phyloP scores from a whole-genome alignment of 2,797 vertebrate species.

The Euthynnus affinis region DNA sequence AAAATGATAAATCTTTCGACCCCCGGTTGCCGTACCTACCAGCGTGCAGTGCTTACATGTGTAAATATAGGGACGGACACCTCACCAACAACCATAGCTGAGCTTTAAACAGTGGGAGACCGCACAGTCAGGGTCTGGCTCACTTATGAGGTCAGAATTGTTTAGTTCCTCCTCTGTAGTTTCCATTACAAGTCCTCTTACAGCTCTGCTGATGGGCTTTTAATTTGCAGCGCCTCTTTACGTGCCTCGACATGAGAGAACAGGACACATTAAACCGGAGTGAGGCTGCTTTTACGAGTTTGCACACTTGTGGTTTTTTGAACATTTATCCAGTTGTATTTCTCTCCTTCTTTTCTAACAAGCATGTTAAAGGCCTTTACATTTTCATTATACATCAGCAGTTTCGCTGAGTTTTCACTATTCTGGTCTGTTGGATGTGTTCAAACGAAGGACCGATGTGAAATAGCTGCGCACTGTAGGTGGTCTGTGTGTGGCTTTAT shows the following conservation, averaged over 20 bases:
- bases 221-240: constrained; percentile 69
- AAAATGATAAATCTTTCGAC: background rate
- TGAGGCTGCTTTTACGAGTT: constrained; percentile 55
- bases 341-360: constrained; percentile 38
- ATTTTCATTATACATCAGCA: constrained; percentile 38
- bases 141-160: constrained; percentile 55
- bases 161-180: constrained; percentile 55
- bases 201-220: constrained; percentile 68
- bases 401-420: constrained; percentile 46
- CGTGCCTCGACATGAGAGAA: constrained; percentile 50
- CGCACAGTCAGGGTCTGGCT: constrained; percentile 21
- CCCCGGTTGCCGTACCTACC: background rate
- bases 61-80: constrained; percentile 2
- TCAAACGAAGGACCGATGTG: constrained; percentile 25
- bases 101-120: constrained; percentile 38
- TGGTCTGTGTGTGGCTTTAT: constrained; percentile 51
- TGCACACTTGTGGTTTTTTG: constrained; percentile 43
- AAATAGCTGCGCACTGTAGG: constrained; percentile 54
- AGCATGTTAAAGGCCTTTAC: constrained; percentile 43
- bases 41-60: background rate
- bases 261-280: constrained; percentile 53
- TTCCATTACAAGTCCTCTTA: constrained; percentile 67
- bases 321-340: constrained; percentile 30
- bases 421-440: constrained; percentile 33
- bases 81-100: constrained; percentile 8